Evolutionary conservation across 2,797 vertebrate species (phyloP).

Genomic region (Paguma larvata): DNA sequence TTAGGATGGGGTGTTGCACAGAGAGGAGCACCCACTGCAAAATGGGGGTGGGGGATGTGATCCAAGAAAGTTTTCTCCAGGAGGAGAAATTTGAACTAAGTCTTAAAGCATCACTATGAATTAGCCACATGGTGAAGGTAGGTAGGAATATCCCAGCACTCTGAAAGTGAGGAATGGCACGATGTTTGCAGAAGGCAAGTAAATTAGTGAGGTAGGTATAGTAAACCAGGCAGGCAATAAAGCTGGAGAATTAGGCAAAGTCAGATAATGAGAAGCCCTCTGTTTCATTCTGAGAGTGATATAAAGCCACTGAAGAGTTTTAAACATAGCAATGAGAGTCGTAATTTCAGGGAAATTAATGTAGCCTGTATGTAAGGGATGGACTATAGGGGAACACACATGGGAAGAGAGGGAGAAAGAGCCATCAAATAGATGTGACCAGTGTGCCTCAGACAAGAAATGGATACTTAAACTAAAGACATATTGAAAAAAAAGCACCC

Average conservation of each 20-base stretch:
- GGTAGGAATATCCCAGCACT: not conserved
- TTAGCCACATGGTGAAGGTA: not conserved
- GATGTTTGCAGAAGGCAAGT: not conserved
- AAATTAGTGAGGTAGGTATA: not conserved
- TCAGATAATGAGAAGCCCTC: not conserved
- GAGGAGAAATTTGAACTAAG: not conserved
- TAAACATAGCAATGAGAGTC: not conserved
- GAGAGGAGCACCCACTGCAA: not conserved
- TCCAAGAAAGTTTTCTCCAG: not conserved
- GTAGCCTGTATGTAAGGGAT: not conserved
- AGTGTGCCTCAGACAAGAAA: not conserved
- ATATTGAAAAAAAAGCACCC: not conserved
- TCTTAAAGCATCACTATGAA: not conserved
- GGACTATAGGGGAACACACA: not conserved
- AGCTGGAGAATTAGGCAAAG: not conserved
- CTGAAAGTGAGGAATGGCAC: not conserved
- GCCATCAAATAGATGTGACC: not conserved
- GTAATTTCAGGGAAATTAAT: not conserved
- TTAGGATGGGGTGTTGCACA: not conserved
- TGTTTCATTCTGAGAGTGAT: not conserved
- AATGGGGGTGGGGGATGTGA: not conserved
- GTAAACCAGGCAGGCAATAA: not conserved
- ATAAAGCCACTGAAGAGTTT: not conserved
- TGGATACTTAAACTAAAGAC: not conserved
- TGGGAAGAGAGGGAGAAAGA: not conserved